phyloP scores from a whole-genome alignment of 1,140 invertebrate genomes.

The Musca domestica region DNA sequence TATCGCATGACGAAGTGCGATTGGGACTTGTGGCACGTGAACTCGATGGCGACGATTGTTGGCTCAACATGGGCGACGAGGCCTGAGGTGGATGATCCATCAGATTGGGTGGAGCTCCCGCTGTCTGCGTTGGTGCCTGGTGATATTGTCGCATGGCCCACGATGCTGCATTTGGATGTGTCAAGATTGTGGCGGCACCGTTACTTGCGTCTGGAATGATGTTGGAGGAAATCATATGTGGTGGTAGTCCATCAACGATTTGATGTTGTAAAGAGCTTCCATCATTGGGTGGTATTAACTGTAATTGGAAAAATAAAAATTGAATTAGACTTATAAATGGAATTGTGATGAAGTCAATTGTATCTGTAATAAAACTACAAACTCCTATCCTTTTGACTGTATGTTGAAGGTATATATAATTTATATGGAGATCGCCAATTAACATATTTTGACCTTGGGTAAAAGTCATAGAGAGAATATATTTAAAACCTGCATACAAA shows the following conservation, averaged over 20 bases:
- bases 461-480: too few relatives aligned
- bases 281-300: slow-evolving; percentile 41
- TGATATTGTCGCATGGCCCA: slow-evolving; percentile 29
- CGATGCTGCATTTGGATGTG: slow-evolving; percentile 34
- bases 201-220: slow-evolving; percentile 51
- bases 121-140: slow-evolving; percentile 10
- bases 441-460: too few relatives aligned
- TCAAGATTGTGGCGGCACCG: slow-evolving; percentile 48
- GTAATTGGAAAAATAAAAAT: slow-evolving; percentile 20
- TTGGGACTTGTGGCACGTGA: slow-evolving; percentile 63
- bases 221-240: slow-evolving; percentile 47
- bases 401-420: too few relatives aligned
- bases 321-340: neutral
- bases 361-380: too few relatives aligned
- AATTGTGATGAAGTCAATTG: too few relatives aligned
- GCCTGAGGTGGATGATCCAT: slow-evolving; percentile 51
- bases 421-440: too few relatives aligned
- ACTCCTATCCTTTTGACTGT: too few relatives aligned
- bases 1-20: slow-evolving; percentile 55
- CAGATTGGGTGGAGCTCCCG: slow-evolving; percentile 9
- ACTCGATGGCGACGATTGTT: slow-evolving; percentile 59
- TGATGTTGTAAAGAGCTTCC: slow-evolving; percentile 32
- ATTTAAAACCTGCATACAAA: too few relatives aligned
- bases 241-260: slow-evolving; percentile 43
- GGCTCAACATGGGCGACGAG: slow-evolving; percentile 61